Percentiles rank a stretch among this genome's conserved stretches.
phyloP scores from a whole-genome alignment of 2,113 vertebrate genomes.

The Lagopus muta region DNA sequence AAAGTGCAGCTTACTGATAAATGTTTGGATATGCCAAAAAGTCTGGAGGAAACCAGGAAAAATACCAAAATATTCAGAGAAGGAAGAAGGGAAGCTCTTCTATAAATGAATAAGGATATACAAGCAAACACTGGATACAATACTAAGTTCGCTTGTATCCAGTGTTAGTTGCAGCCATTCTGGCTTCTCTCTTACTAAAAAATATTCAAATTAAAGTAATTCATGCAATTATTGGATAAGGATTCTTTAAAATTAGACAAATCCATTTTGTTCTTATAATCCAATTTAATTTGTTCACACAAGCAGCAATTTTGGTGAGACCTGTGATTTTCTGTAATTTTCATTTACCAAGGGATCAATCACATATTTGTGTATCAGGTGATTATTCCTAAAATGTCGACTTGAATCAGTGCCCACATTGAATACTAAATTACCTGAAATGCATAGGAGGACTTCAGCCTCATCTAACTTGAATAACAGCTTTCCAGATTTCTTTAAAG shows the following conservation, averaged over 20 bases:
- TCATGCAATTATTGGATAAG: constrained; percentile 7
- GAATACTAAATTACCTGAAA: constrained; percentile 11
- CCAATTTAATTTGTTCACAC: constrained; percentile 46
- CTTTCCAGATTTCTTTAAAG: constrained; percentile 34
- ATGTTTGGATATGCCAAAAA: not conserved
- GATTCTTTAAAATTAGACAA: constrained; percentile 11
- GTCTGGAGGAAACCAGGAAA: not conserved
- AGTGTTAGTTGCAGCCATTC: constrained; percentile 15
- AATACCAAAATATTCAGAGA: not conserved
- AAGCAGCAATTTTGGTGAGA: constrained; percentile 53
- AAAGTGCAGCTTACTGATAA: not conserved
- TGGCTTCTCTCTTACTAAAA: not conserved
- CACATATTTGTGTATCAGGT: not conserved
- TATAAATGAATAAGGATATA: constrained; percentile 4
- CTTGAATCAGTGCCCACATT: constrained; percentile 19
- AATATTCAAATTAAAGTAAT: constrained; percentile 24
- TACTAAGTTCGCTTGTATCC: not conserved
- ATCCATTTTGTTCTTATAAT: constrained; percentile 27
- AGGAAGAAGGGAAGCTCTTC: not conserved
- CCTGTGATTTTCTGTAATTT: constrained; percentile 55
- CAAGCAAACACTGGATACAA: not conserved
- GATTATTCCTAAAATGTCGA: constrained; percentile 5
- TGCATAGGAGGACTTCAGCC: not conserved
- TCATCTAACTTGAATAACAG: not conserved
- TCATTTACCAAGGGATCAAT: constrained; percentile 24